Evolutionary conservation across 2,888 invertebrate species (phyloP).

Genomic region (Adela reaumurella): DNA sequence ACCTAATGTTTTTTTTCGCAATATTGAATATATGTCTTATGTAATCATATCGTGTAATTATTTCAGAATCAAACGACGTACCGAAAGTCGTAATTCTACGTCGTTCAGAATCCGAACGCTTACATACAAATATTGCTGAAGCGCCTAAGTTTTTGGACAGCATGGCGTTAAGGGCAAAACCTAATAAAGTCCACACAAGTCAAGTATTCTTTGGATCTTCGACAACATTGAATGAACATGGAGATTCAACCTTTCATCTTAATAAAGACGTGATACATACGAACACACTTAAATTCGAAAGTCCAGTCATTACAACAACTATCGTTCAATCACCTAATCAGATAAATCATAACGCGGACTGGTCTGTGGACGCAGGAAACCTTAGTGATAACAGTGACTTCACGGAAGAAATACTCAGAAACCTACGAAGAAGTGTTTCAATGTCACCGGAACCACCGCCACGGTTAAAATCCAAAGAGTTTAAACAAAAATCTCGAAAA

Average conservation of each 20-base stretch:
- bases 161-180: slow-evolving; percentile 72
- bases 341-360: slow-evolving; percentile 18
- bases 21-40: no score
- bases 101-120: slow-evolving; percentile 46
- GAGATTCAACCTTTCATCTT: not conserved
- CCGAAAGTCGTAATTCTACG: slow-evolving; percentile 40
- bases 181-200: slow-evolving; percentile 58
- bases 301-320: slow-evolving; percentile 21
- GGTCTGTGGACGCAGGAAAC: slow-evolving; percentile 27
- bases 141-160: slow-evolving; percentile 73
- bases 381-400: slow-evolving; percentile 45
- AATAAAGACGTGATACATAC: not conserved
- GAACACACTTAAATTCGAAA: not conserved
- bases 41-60: no score
- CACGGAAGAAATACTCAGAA: slow-evolving; percentile 34
- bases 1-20: no score
- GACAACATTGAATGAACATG: not conserved
- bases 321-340: slow-evolving; percentile 5
- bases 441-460: slow-evolving; percentile 50
- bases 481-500: slow-evolving; percentile 32
- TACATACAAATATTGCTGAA: slow-evolving; percentile 34
- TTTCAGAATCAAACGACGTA: slow-evolving; percentile 39
- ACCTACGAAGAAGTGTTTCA: slow-evolving; percentile 38
- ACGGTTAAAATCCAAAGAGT: slow-evolving; percentile 33
- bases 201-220: slow-evolving; percentile 56